Conservation (phyloP, 2,113 vertebrate genomes). For the Chloroceryle aenea region DNA sequence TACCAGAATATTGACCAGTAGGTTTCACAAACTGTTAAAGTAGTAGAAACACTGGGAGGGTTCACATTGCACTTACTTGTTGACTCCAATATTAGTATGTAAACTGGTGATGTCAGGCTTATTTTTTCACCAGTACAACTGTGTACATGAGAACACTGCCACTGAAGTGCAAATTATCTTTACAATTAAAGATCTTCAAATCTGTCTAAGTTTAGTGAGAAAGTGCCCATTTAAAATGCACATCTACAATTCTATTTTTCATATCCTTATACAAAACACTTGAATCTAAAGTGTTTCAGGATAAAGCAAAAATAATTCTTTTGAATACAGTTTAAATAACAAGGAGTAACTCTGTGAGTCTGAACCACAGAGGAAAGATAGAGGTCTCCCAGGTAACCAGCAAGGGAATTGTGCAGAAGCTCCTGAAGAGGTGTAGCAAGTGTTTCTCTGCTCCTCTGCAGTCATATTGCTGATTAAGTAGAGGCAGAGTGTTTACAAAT, state of each 20-base stretch:
- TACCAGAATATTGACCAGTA: neutral
- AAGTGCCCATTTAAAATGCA: neutral
- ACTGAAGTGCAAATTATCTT: neutral
- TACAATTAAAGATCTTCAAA: neutral
- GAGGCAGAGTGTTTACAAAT: neutral
- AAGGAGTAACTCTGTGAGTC: neutral
- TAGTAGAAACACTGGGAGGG: neutral
- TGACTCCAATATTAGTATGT: neutral
- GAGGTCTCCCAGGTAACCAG: neutral
- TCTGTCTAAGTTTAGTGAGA: neutral
- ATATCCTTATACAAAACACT: neutral
- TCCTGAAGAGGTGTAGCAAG: neutral
- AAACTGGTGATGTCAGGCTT: neutral
- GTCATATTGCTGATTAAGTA: neutral
- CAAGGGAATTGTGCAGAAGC: neutral
- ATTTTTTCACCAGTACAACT: neutral
- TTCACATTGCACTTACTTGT: neutral
- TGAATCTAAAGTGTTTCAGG: neutral
- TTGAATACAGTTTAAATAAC: neutral
- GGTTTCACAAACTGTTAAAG: neutral
- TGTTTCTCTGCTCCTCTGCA: neutral
- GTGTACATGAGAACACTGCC: neutral
- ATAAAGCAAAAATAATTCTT: neutral
- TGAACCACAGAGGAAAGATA: neutral
- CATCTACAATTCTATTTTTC: neutral